These are phyloP conservation scores for Sesamia inferens DNA, from an alignment of 2,888 invertebrate species.

Conservation along the genomic window DNA sequence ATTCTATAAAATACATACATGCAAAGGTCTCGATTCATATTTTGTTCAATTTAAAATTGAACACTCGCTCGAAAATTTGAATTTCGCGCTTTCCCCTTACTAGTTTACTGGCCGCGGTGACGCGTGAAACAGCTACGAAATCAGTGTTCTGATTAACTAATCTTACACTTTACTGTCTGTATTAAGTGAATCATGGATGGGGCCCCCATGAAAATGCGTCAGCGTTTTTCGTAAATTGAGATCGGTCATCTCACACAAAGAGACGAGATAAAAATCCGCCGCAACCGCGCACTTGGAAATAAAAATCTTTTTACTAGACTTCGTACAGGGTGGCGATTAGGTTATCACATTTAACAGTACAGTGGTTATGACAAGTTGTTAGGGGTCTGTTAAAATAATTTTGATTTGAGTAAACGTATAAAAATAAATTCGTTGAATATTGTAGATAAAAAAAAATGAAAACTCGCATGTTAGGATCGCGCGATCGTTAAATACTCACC, in stretches of 20 bases:
- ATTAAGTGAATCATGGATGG: neutral
- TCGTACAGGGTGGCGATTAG: neutral
- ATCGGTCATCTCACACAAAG: constrained; percentile 24
- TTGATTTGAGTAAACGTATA: too few relatives aligned
- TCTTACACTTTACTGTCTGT: neutral
- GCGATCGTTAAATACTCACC: too few relatives aligned
- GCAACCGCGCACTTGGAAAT: constrained; percentile 6
- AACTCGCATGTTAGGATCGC: too few relatives aligned
- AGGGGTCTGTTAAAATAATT: too few relatives aligned
- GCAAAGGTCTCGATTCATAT: neutral
- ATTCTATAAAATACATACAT: neutral
- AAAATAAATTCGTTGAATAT: too few relatives aligned
- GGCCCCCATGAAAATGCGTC: constrained; percentile 27
- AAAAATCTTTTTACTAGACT: neutral
- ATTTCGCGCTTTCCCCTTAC: neutral
- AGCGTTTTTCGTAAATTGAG: constrained; percentile 44
- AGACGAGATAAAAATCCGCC: constrained; percentile 10
- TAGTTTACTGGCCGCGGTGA: neutral
- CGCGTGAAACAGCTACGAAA: neutral
- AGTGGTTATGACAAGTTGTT: too few relatives aligned
- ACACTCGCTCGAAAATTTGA: neutral
- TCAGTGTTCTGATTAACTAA: neutral
- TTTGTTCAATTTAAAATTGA: too few relatives aligned
- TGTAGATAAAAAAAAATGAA: too few relatives aligned
- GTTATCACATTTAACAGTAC: too few relatives aligned